A percentile compares a stretch with the other conserved stretches of the same genome.
Evolutionary conservation across 2,113 vertebrate genomes (phyloP).

Genomic region (Leucopsar rothschildi): DNA sequence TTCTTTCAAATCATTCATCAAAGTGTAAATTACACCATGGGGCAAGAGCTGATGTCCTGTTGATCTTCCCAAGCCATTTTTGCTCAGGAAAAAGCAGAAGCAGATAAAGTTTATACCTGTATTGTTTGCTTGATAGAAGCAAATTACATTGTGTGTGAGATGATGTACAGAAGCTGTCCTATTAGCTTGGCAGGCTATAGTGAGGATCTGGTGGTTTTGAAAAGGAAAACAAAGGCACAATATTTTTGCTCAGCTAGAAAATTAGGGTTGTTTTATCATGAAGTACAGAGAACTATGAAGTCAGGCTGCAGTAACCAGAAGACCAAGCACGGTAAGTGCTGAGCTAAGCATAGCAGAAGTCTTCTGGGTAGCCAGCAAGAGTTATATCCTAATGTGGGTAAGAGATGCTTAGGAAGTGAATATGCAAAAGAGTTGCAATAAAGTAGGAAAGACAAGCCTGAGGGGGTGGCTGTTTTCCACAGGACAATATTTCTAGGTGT

Average conservation of each 20-base stretch:
- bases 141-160: neutral
- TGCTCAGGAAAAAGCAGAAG: neutral
- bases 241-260: neutral
- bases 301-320: neutral
- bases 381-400: neutral
- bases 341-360: neutral
- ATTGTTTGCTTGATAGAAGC: neutral
- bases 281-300: neutral
- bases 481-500: neutral
- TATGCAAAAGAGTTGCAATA: slow-evolving; percentile 17
- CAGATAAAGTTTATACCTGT: neutral
- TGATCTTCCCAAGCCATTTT: neutral
- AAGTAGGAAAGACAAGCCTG: neutral
- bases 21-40: neutral
- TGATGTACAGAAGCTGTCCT: neutral
- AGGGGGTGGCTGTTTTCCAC: neutral
- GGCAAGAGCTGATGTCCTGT: neutral
- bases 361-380: neutral
- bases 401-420: neutral
- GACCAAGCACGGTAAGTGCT: neutral
- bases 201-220: neutral
- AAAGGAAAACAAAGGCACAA: neutral
- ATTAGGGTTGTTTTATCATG: neutral
- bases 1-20: neutral
- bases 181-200: neutral